Evolutionary conservation across 2,888 invertebrate genomes (phyloP).

Genomic region (Polydrusus pterygomalis): DNA sequence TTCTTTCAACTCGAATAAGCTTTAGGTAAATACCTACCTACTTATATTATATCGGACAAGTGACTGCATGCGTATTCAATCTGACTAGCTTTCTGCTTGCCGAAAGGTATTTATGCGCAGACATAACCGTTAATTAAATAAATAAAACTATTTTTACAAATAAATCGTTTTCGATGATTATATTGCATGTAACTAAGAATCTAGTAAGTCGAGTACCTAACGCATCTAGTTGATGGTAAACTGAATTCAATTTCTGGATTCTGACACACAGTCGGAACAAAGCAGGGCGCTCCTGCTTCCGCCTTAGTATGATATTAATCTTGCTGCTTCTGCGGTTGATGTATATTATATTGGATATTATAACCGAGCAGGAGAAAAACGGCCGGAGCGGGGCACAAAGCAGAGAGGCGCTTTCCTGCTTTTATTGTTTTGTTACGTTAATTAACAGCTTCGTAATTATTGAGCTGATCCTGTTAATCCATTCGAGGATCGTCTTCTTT

Average conservation of each 20-base stretch:
- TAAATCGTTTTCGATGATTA: too few species aligned
- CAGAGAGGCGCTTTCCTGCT: conserved; percentile 38
- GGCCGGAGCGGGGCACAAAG: conserved; percentile 30
- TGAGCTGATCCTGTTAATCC: conserved; percentile 45
- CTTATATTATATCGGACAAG: too few species aligned
- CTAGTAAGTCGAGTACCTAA: too few species aligned
- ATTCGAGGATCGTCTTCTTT: background rate
- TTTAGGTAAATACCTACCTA: too few species aligned
- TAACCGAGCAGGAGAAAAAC: conserved; percentile 65
- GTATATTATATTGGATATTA: conserved; percentile 73
- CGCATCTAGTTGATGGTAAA: background rate
- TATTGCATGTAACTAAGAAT: too few species aligned
- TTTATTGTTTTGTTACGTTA: conserved; percentile 48
- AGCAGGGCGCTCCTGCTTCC: conserved; percentile 60
- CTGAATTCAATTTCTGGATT: background rate
- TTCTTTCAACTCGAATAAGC: too few species aligned
- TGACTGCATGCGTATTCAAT: too few species aligned
- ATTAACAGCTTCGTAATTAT: conserved; percentile 54
- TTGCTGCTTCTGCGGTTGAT: conserved; percentile 71
- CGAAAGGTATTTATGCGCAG: too few species aligned
- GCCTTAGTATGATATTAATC: conserved; percentile 71
- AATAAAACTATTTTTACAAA: too few species aligned
- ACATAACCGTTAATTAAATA: too few species aligned
- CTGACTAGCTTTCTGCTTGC: too few species aligned
- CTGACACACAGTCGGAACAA: conserved; percentile 45